These are phyloP conservation scores for Podarcis siculus DNA, from an alignment of 2,797 vertebrate species.

Conservation along the genomic window DNA sequence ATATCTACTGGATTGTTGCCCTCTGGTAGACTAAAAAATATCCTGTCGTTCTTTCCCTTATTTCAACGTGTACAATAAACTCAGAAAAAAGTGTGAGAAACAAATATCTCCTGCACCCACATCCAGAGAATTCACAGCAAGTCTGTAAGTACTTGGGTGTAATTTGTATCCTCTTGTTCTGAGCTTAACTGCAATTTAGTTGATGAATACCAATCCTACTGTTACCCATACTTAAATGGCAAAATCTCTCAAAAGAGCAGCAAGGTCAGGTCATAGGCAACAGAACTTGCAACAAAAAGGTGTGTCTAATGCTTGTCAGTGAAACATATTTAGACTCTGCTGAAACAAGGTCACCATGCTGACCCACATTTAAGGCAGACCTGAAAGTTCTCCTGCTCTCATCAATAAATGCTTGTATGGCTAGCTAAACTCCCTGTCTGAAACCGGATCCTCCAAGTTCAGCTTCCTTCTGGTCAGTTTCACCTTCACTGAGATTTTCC, in stretches of 20 bases:
- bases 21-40: neutral
- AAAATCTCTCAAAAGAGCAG: neutral
- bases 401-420: neutral
- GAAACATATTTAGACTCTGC: neutral
- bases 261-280: neutral
- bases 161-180: neutral
- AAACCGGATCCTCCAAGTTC: neutral
- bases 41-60: neutral
- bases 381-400: neutral
- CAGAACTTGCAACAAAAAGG: neutral
- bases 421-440: neutral
- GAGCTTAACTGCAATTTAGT: conserved; percentile 2
- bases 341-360: neutral
- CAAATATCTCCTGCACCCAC: neutral
- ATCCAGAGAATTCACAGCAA: neutral
- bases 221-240: conserved; percentile 17
- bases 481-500: neutral
- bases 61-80: neutral
- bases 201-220: neutral
- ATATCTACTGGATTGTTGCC: neutral
- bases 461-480: neutral
- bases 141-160: neutral
- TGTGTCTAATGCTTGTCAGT: neutral
- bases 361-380: neutral
- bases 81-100: neutral